These are phyloP conservation scores for Dicyrtoma fusca DNA, from an alignment of 2,888 invertebrate species.

Conservation along the genomic window DNA sequence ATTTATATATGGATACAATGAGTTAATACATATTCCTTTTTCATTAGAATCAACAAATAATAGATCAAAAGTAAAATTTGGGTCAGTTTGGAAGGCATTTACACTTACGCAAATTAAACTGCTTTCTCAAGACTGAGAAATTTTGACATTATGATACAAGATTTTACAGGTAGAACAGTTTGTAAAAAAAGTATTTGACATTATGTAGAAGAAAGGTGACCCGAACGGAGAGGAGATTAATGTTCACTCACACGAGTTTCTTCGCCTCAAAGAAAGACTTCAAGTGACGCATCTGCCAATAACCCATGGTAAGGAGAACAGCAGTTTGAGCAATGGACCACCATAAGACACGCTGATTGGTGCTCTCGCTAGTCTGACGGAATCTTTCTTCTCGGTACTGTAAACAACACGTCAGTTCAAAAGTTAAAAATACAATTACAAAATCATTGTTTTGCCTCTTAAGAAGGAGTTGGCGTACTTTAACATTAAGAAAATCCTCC, in stretches of 20 bases:
- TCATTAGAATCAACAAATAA: too few relatives aligned
- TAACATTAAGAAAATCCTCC: too few relatives aligned
- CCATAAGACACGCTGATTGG: slow-evolving; percentile 92
- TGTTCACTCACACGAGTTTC: slow-evolving; percentile 80
- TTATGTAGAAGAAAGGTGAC: neutral
- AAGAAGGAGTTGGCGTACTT: too few relatives aligned
- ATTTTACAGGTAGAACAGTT: neutral
- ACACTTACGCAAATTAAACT: neutral
- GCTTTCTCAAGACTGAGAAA: neutral
- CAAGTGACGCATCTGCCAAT: slow-evolving; percentile 99
- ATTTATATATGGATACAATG: too few relatives aligned
- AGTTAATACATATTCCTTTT: too few relatives aligned
- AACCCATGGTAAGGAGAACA: slow-evolving; percentile 88
- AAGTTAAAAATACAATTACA: too few relatives aligned
- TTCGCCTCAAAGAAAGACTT: slow-evolving; percentile 99
- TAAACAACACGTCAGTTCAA: slow-evolving; percentile 54
- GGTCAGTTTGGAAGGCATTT: too few relatives aligned
- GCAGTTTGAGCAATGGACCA: slow-evolving; percentile 93
- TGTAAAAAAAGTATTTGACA: neutral
- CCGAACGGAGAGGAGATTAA: neutral
- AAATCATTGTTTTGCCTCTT: too few relatives aligned
- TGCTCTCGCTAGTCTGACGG: slow-evolving; percentile 96
- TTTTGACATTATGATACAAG: slow-evolving; percentile 3
- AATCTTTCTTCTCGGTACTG: slow-evolving; percentile 97
- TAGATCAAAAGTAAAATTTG: too few relatives aligned